A percentile compares a stretch with the other conserved stretches of the same genome.
Evolutionary conservation across 2,797 vertebrate species (phyloP).

Genomic region (Phoeniculus purpureus): DNA sequence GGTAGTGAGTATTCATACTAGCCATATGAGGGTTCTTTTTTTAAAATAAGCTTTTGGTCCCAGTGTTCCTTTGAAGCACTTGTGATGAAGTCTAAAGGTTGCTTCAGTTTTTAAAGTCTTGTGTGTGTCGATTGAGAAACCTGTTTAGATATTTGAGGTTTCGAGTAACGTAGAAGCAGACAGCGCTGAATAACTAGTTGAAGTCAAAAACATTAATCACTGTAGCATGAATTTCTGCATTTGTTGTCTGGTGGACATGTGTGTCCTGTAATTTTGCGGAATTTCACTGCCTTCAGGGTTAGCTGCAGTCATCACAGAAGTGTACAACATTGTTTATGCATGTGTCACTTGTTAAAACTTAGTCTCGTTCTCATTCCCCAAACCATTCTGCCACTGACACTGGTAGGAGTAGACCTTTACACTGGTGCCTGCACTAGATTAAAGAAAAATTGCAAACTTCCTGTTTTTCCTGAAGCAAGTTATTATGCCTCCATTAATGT

Average conservation of each 20-base stretch:
- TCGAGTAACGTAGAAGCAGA: neutral
- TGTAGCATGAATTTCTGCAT: neutral
- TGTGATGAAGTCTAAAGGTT: neutral
- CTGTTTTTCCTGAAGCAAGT: neutral
- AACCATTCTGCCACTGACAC: neutral
- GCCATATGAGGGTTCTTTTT: neutral
- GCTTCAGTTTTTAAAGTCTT: slow-evolving; percentile 7
- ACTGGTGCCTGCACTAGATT: neutral
- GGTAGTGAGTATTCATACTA: neutral
- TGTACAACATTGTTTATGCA: neutral
- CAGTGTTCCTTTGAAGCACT: neutral
- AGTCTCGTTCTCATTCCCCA: neutral
- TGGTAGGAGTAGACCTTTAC: neutral
- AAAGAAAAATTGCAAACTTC: neutral
- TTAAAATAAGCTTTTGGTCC: neutral
- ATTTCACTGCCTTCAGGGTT: slow-evolving; percentile 1
- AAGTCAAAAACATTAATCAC: slow-evolving; percentile 3
- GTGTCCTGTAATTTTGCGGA: slow-evolving; percentile 2
- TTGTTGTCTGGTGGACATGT: neutral
- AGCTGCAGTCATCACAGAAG: neutral
- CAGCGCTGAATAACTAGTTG: neutral
- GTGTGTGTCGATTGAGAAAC: neutral
- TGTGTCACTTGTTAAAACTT: neutral
- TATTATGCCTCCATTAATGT: neutral
- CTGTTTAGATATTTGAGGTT: slow-evolving; percentile 9